These are phyloP conservation scores for Columba livia DNA, from an alignment of 2,113 vertebrate species.

Conservation along the genomic window DNA sequence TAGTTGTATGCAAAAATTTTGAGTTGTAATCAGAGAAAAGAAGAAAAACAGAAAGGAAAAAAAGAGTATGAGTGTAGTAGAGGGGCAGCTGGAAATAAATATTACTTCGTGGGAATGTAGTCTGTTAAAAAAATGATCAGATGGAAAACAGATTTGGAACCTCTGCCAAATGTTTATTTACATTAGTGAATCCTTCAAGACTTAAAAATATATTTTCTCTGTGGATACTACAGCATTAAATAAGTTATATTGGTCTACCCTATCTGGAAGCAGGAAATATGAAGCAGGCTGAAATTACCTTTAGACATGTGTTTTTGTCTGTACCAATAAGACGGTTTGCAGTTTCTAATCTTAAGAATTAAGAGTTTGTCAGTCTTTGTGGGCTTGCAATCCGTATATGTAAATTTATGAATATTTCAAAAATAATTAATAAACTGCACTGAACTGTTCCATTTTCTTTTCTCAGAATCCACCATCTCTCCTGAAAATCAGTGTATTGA, in stretches of 20 bases:
- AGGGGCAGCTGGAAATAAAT: not conserved
- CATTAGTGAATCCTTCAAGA: not conserved
- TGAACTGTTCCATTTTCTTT: not conserved
- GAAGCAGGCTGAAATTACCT: not conserved
- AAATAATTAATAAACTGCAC: not conserved
- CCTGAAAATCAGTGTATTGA: not conserved
- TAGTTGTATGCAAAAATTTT: not conserved
- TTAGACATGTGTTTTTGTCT: not conserved
- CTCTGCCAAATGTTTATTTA: not conserved
- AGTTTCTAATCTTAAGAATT: not conserved
- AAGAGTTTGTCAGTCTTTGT: not conserved
- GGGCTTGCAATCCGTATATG: not conserved
- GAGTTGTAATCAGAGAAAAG: not conserved
- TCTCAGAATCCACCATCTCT: not conserved
- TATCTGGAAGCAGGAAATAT: not conserved
- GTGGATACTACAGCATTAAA: not conserved
- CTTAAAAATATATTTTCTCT: not conserved
- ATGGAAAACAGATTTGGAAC: not conserved
- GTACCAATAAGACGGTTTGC: not conserved
- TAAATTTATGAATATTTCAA: not conserved
- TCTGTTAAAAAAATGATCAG: not conserved
- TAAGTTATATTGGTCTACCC: not conserved
- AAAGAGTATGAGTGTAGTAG: not conserved
- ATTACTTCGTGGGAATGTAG: not conserved
- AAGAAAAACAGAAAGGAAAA: not conserved